These are phyloP conservation scores for Agriopis aurantiaria DNA, from an alignment of 2,888 invertebrate species.

Conservation along the genomic window DNA sequence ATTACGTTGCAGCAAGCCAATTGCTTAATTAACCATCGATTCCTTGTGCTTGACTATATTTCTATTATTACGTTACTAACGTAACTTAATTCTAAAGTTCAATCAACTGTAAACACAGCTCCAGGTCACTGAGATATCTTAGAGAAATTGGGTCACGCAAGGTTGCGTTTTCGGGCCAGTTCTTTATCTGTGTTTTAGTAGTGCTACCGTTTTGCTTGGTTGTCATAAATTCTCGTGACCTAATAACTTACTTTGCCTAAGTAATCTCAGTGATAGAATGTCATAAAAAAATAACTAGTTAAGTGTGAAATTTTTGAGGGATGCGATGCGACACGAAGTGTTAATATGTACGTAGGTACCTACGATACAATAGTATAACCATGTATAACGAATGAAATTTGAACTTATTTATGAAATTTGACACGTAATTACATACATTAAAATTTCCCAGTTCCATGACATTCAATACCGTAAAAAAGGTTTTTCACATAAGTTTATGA, in stretches of 20 bases:
- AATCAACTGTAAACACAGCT: constrained; percentile 37
- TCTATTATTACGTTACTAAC: constrained; percentile 34
- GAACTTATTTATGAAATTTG: too few species aligned
- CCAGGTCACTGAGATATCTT: constrained; percentile 7
- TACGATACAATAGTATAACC: too few species aligned
- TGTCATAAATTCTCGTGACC: constrained; percentile 1
- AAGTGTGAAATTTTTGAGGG: neutral
- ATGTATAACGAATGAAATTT: too few species aligned
- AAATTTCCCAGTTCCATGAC: too few species aligned
- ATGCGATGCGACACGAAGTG: too few species aligned
- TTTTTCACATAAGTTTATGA: too few species aligned
- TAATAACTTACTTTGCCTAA: constrained; percentile 2
- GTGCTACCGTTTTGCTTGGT: neutral
- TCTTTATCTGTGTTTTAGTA: constrained; percentile 13
- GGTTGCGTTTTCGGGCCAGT: constrained; percentile 22
- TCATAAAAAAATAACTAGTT: neutral
- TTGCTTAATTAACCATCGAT: constrained; percentile 27
- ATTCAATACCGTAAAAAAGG: too few species aligned
- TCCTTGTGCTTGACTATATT: constrained; percentile 16
- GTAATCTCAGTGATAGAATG: neutral
- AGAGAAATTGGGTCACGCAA: constrained; percentile 34
- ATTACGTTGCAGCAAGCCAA: constrained; percentile 29
- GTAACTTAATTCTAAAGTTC: constrained; percentile 31
- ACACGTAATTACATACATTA: too few species aligned
- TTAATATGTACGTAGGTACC: too few species aligned